Conservation (phyloP, 1,140 invertebrate species). For the Drosophila triauraria region DNA sequence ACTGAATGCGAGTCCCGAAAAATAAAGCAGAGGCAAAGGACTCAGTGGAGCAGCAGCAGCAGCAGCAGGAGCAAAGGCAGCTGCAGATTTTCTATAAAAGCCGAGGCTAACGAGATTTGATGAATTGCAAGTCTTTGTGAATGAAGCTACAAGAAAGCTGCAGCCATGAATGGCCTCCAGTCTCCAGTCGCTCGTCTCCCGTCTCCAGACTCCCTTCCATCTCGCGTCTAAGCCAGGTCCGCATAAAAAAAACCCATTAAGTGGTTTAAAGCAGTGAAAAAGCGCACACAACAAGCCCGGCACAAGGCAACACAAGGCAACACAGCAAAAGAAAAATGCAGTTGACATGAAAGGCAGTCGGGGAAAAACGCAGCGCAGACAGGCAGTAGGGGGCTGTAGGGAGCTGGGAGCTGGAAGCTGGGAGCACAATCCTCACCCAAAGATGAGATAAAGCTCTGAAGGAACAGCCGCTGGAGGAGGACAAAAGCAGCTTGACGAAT, state of each 20-base stretch:
- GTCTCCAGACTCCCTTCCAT: not conserved
- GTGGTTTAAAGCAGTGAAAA: constrained; percentile 75
- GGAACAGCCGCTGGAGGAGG: constrained; percentile 31
- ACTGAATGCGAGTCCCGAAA: constrained; percentile 43
- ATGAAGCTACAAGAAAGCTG: constrained; percentile 70
- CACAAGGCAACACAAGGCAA: constrained; percentile 19
- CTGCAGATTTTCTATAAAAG: constrained; percentile 79
- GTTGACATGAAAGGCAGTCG: constrained; percentile 70
- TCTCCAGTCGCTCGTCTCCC: not conserved
- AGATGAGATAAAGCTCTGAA: constrained; percentile 20
- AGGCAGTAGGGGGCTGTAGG: not conserved
- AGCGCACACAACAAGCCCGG: constrained; percentile 60
- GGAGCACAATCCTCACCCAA: constrained; percentile 34
- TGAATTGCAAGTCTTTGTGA: constrained; percentile 80
- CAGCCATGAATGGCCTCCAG: constrained; percentile 63
- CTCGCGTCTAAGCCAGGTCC: constrained; percentile 51
- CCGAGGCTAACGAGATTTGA: constrained; percentile 79
- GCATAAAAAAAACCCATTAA: constrained; percentile 71
- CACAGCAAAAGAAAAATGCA: constrained; percentile 71
- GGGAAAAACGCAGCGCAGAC: constrained; percentile 18
- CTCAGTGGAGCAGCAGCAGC: constrained; percentile 5
- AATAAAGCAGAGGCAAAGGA: constrained; percentile 48
- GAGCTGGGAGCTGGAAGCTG: not conserved
- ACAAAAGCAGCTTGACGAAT: constrained; percentile 77
- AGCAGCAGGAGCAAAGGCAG: constrained; percentile 57